Base-by-base conservation (phyloP, 2,888 invertebrate species). In the Anticlea derivata region DNA sequence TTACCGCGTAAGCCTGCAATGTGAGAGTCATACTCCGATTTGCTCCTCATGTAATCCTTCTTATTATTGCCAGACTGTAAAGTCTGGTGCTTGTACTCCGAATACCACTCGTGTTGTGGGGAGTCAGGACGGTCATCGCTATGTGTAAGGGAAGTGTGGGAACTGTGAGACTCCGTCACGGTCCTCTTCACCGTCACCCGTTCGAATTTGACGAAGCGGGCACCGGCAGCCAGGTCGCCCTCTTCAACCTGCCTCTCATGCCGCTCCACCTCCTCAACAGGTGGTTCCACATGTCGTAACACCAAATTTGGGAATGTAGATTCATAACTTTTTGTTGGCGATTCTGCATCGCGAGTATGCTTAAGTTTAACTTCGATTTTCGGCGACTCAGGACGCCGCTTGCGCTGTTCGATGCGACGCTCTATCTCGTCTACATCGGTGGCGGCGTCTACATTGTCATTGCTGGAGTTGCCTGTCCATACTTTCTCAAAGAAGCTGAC, bases 1-100 rank as follows among this genome's bases (percentile, higher is more conserved):
- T 91, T 93, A 96, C 96, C 96, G 96, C 95, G 93, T 77, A 96
- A 96, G 86, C 95, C 94, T 67, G 94, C 95, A 78, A 97, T 97
- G 86, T 96, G 96, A 47, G 95, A 94, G 84, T 97, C 97, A 85
- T 95, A 96, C 83, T 96, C 95, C 70, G 95, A 95, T 78, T 94
- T 94, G 85, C 95, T 96, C 76, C 96, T 92, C 60, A 94, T 92
- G 70, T 93, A 95, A 65, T 95, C 95, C 87, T 94, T 93, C 75
- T 93, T 93, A 34, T 93, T 93, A 34, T 93, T 92, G 58, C 93
- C 93, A 47, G 92, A 90, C 75, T 94, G 94, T 75, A 96, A 68
- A 48, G 88, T 75, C 75, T 92, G 84, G 59, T 91, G 84, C 70
- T 89, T 71, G 77, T 91, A 78, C 78, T 90, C 86, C 60, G 85